Base-by-base conservation (phyloP, 2,888 invertebrate species). In the Stegophylla sp. region DNA sequence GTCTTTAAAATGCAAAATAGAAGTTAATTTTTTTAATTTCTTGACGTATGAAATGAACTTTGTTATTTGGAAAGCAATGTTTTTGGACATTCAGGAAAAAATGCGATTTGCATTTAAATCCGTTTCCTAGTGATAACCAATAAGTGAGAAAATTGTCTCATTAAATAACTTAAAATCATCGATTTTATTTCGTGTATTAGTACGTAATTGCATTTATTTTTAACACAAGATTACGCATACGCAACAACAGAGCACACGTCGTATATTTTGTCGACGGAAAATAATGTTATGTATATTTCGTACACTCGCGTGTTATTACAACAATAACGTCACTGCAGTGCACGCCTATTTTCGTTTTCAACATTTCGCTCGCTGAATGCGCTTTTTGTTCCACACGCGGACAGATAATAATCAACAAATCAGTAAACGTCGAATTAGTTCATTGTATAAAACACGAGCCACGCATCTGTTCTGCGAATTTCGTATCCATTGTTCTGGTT, bases 381-480 rank as follows among this genome's bases (percentile, higher is more conserved):
- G n/a, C 43, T 5, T 63, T 63, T 74, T 26, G 15, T 76, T 9
- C 43, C 4, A 20, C 34, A 53, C 13, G n/a, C 13, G 28, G 28
- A n/a, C 53, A 7, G 67, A 77, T 77, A 67, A 59, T 34, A 28
- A 77, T 77, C 77, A 41, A 77, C 56, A 28, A 59, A 45, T 75
- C 75, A 26, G 75, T 41, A 75, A 69, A 69, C 15, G 77, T 77
- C 56, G 45, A 20, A 56, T 59, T 56, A 67, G 41, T 75, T 76
- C 53, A 66, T 77, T 69, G 77, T 77, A n/a, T n/a, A 34, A 69
- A 66, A 66, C 7, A 53, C 64, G 26, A 66, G 41, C 28, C 67
- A 56, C 76, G 67, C 77, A 77, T 77, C 77, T 77, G 77, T 59
- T 77, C 77, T 15, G 41, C 56, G 59, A 56, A 56, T 28, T 28